Conservation (phyloP, 2,797 vertebrate genomes). For the Anas georgica region DNA sequence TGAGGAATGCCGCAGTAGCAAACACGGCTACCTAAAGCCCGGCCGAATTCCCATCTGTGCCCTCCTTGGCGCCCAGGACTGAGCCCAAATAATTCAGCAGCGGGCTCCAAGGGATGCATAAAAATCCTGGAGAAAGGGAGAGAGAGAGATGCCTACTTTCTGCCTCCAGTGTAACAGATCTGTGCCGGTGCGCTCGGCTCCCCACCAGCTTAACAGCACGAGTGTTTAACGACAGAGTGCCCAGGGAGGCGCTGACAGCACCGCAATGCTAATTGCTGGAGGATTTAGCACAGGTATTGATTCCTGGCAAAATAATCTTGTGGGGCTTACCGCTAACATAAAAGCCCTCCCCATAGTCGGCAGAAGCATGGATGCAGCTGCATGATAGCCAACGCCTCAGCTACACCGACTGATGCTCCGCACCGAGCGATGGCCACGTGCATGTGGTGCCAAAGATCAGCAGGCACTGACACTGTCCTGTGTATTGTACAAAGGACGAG, state of each 20-base stretch:
- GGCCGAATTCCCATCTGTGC: not conserved
- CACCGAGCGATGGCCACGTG: not conserved
- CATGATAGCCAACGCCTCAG: not conserved
- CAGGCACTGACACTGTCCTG: not conserved
- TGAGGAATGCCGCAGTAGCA: constrained; percentile 59
- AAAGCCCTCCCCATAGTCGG: not conserved
- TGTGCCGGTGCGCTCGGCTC: not conserved
- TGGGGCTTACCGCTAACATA: not conserved
- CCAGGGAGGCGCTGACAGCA: not conserved
- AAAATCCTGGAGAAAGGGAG: not conserved
- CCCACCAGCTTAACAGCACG: not conserved
- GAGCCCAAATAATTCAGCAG: not conserved
- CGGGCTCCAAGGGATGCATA: not conserved
- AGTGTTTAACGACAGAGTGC: not conserved
- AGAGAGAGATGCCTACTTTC: not conserved
- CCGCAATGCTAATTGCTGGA: not conserved
- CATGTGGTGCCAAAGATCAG: accelerated
- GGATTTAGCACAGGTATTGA: not conserved
- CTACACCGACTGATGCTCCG: not conserved
- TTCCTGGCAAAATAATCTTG: not conserved
- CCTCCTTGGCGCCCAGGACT: not conserved
- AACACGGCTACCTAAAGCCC: not conserved
- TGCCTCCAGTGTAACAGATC: not conserved
- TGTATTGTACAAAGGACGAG: accelerated
- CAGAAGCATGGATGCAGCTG: not conserved